These are phyloP conservation scores for Magallana ariakensis DNA, from an alignment of 1,140 invertebrate genomes.

Conservation along the genomic window DNA sequence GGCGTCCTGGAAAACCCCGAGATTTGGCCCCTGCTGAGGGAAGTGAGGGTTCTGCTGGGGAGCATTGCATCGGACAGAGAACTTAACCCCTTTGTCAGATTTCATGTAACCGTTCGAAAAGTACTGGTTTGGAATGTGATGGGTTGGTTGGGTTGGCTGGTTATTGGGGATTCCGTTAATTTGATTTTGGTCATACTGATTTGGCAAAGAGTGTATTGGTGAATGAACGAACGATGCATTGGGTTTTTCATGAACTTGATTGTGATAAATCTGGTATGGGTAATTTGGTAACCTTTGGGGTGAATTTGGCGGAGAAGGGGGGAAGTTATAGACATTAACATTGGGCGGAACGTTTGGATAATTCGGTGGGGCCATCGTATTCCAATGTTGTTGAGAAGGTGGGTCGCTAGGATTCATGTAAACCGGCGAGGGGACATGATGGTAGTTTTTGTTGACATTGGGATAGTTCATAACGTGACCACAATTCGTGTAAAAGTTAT, in stretches of 20 bases:
- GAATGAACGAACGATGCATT: neutral
- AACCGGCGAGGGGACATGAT: neutral
- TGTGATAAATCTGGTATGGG: conserved; percentile 10
- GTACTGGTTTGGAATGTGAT: conserved; percentile 1
- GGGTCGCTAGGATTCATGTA: neutral
- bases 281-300: conserved; percentile 41
- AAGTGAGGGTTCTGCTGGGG: neutral
- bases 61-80: conserved; percentile 17
- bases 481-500: conserved; percentile 11
- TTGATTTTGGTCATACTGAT: neutral
- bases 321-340: conserved; percentile 49
- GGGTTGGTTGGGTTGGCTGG: neutral
- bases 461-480: neutral
- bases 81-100: conserved; percentile 1
- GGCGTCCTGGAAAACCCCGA: conserved; percentile 8
- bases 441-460: neutral
- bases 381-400: neutral
- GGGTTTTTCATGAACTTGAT: neutral
- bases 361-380: neutral
- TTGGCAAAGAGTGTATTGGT: neutral
- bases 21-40: neutral
- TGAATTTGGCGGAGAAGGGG: conserved; percentile 63
- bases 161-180: neutral
- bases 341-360: conserved; percentile 10
- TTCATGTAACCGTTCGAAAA: conserved; percentile 1